These are phyloP conservation scores for Heterotilapia buettikoferi DNA, from an alignment of 2,113 vertebrate species.

Conservation along the genomic window DNA sequence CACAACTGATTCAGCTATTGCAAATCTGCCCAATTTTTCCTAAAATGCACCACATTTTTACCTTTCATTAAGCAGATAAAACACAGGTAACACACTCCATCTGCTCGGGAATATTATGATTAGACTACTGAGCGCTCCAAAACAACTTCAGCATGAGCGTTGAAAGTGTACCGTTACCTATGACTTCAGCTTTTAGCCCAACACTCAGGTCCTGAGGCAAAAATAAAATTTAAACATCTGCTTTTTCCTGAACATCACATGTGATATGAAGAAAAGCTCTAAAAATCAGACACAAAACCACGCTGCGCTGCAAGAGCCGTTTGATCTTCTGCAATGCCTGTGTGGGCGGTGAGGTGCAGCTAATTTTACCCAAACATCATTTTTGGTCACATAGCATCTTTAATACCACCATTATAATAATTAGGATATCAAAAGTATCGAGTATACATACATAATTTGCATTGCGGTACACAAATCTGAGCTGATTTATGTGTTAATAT, in stretches of 20 bases:
- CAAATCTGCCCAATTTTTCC: neutral
- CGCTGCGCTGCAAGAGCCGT: neutral
- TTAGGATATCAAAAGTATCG: slow-evolving; percentile 75
- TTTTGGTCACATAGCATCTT: slow-evolving; percentile 74
- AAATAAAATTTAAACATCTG: neutral
- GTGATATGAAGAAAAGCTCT: neutral
- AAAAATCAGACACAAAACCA: neutral
- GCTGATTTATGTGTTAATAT: slow-evolving; percentile 67
- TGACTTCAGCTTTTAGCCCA: neutral
- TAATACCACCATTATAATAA: slow-evolving; percentile 75
- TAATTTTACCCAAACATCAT: slow-evolving; percentile 33
- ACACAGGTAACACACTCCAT: neutral
- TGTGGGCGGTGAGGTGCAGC: neutral
- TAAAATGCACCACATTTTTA: neutral
- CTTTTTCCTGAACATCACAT: neutral
- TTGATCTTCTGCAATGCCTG: neutral
- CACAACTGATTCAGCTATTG: neutral
- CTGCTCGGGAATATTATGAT: neutral
- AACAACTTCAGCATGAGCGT: neutral
- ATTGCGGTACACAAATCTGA: slow-evolving; percentile 70
- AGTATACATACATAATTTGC: slow-evolving; percentile 76
- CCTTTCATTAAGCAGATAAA: neutral
- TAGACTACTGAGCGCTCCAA: neutral
- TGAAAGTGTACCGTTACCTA: neutral
- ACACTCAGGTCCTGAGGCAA: neutral